Evolutionary conservation across 1,140 invertebrate species (phyloP).

Genomic region (Pemphigus obesinymphae): DNA sequence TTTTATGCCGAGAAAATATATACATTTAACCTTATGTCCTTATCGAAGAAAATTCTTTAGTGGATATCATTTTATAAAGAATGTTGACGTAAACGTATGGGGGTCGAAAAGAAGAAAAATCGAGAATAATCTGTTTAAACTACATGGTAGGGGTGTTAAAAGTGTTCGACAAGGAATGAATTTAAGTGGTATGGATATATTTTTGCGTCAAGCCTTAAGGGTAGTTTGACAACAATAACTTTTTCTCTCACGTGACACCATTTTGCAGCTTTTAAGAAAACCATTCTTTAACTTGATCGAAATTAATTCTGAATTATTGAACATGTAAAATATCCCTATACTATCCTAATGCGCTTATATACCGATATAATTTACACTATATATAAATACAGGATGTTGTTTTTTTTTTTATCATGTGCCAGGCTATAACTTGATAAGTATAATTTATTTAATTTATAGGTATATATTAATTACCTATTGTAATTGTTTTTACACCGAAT

Average conservation of each 20-base stretch:
- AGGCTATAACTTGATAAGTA: too few species aligned
- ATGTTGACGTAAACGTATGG: neutral
- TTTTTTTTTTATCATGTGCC: too few species aligned
- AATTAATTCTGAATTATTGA: neutral
- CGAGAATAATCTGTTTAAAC: neutral
- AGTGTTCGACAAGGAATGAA: neutral
- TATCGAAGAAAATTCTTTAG: neutral
- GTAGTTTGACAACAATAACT: conserved; percentile 23
- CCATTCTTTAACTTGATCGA: neutral
- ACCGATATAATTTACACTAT: too few species aligned
- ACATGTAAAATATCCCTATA: too few species aligned
- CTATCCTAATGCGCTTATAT: too few species aligned
- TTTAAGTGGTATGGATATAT: conserved; percentile 19
- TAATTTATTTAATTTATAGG: too few species aligned
- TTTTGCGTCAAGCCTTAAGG: neutral
- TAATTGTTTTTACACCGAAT: too few species aligned
- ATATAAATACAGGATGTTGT: too few species aligned
- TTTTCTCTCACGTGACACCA: neutral
- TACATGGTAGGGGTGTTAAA: neutral
- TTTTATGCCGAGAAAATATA: neutral
- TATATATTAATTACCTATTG: too few species aligned
- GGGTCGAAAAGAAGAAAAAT: neutral
- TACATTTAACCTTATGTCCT: neutral
- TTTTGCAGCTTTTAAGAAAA: neutral
- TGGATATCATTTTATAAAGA: neutral